These are phyloP conservation scores for Paratilapia polleni DNA, from an alignment of 2,113 vertebrate genomes.

Conservation along the genomic window DNA sequence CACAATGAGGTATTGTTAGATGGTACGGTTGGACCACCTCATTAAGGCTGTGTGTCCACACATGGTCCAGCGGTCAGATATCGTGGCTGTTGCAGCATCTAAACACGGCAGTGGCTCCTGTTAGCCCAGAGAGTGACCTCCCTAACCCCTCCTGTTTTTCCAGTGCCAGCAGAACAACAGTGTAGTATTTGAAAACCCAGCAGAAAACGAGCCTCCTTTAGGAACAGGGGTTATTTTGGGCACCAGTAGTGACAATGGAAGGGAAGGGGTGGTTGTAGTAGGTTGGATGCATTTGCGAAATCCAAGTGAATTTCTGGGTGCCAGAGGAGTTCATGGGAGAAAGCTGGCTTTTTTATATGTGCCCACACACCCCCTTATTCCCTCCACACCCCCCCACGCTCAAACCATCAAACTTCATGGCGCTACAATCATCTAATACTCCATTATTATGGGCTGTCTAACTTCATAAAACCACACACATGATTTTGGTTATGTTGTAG, in stretches of 20 bases:
- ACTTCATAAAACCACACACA: constrained; percentile 76
- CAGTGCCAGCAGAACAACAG: constrained; percentile 52
- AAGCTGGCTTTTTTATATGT: constrained; percentile 54
- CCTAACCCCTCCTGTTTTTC: constrained; percentile 32
- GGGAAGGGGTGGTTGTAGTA: constrained; percentile 42
- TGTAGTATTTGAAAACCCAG: constrained; percentile 54
- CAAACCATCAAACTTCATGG: constrained; percentile 70
- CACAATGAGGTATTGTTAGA: constrained; percentile 23
- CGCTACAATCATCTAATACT: constrained; percentile 74
- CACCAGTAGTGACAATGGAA: constrained; percentile 60
- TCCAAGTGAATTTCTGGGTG: constrained; percentile 53
- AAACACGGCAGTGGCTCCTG: constrained; percentile 61
- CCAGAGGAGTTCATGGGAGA: constrained; percentile 73
- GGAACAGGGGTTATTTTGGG: constrained; percentile 68
- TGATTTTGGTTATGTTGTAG: constrained; percentile 72
- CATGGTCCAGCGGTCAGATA: constrained; percentile 35
- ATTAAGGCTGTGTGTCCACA: constrained; percentile 50
- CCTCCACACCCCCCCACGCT: not conserved
- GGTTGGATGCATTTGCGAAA: constrained; percentile 63
- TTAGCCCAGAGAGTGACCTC: constrained; percentile 48
- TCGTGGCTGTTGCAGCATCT: constrained; percentile 44
- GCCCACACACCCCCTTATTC: constrained; percentile 3
- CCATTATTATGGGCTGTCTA: constrained; percentile 72
- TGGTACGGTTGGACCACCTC: constrained; percentile 31
- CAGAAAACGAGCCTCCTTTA: constrained; percentile 53